Evolutionary conservation across 2,113 vertebrate genomes (phyloP), one percentile per base, ranked within the genome.

Genomic region (Uria lomvia): DNA sequence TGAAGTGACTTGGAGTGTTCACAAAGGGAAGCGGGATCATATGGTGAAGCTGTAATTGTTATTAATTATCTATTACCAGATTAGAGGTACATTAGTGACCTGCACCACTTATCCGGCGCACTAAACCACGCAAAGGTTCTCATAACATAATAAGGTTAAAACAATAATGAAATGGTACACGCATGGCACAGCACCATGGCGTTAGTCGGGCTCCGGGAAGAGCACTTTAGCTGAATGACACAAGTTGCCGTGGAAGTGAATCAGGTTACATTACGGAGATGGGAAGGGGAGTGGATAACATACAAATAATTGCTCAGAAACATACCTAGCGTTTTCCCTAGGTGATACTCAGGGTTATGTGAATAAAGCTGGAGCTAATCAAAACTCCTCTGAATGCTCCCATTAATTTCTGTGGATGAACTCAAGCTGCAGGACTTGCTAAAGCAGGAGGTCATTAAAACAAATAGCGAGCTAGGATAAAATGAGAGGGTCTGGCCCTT

Each of bases 1-100:
- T 65, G 58, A 82, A 96, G 62, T 26, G 77, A 80, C 77, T 68
- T 27, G 5, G 55, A 85, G 77, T 14, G 29, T n/a, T 94, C 88
- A 91, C 5, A 20, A 83, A 94, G 59, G 73, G 84, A 91, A 86
- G 55, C 47, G 70, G 94, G 95, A 95, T 96, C 88, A 43, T 49
- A 43, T 34, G 34, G 84, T 5, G 2, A 76, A 86, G 77, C 49
- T 63, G 88, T 83, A 94, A 92, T 86, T 11, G 10, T 90, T 95
- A 92, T 96, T 97, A 94, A 96, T 96, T 92, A 92, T 77, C 86
- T 90, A 17, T 92, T 92, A 94, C 77, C 92, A 86, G 86, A 94
- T 95, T 90, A 95, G 88, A 95, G 95, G 74, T 68, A 49, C 91
- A 53, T 50, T 80, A 91, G 86, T 76, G 95, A 97, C 94, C 92